phyloP scores from a whole-genome alignment of 2,797 vertebrate species.

The Alca torda region DNA sequence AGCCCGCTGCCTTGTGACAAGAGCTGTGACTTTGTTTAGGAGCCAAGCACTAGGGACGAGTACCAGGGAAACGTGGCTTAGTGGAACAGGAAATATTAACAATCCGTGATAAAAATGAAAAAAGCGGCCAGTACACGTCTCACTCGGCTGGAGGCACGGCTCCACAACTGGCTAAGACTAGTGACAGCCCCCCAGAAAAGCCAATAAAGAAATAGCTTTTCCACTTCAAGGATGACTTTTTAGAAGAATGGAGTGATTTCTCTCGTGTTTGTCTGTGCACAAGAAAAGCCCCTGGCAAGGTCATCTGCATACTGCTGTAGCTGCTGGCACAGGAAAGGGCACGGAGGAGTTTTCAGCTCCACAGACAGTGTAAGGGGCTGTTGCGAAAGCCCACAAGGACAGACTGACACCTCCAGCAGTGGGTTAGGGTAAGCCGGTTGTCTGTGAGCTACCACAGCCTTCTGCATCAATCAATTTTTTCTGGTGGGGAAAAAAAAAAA shows the following conservation, averaged over 20 bases:
- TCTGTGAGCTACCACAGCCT: background rate
- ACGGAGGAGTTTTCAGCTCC: background rate
- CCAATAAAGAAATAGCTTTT: background rate
- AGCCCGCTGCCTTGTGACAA: conserved; percentile 71
- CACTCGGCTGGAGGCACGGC: background rate
- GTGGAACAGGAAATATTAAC: conserved; percentile 67
- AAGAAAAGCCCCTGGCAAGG: background rate
- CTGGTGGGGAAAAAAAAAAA: background rate
- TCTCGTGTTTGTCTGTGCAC: background rate
- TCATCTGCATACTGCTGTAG: background rate
- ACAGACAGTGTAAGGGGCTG: background rate
- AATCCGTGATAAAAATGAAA: conserved; percentile 30
- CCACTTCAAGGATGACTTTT: background rate
- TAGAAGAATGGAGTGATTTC: background rate
- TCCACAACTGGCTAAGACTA: background rate
- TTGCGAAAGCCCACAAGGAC: background rate
- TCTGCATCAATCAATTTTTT: background rate
- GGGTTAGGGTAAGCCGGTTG: background rate
- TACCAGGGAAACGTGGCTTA: conserved; percentile 48
- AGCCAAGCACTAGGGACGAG: conserved; percentile 69
- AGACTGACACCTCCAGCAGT: background rate
- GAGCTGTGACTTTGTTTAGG: conserved; percentile 59
- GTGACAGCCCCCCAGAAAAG: background rate
- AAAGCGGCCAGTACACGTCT: background rate
- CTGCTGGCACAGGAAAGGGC: background rate